Evolutionary conservation across 2,888 invertebrate genomes (phyloP).

Genomic region (Autographa gamma): DNA sequence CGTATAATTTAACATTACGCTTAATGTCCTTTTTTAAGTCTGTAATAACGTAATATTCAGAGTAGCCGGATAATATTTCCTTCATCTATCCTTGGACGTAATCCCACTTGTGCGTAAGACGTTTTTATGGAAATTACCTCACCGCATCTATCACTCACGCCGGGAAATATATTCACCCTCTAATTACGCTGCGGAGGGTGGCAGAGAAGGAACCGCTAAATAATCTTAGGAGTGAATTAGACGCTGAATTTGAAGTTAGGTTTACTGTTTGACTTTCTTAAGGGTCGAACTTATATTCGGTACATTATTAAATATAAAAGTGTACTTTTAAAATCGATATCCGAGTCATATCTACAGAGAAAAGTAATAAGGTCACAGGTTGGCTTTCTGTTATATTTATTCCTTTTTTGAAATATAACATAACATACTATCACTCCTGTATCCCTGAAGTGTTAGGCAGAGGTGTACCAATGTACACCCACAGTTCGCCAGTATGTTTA

Average conservation of each 20-base stretch:
- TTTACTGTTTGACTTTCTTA: neutral
- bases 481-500: too few relatives aligned
- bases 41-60: neutral
- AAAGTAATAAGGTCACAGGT: too few relatives aligned
- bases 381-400: too few relatives aligned
- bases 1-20: too few relatives aligned
- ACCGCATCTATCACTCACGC: constrained; percentile 1
- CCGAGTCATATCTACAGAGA: too few relatives aligned
- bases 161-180: constrained; percentile 1
- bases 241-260: neutral
- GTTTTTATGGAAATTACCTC: constrained; percentile 2
- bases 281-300: too few relatives aligned
- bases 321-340: too few relatives aligned
- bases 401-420: too few relatives aligned
- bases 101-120: neutral
- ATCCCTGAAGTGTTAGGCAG: too few relatives aligned
- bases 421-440: too few relatives aligned
- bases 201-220: neutral
- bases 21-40: neutral
- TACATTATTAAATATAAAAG: too few relatives aligned
- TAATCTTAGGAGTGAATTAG: neutral
- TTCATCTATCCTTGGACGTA: neutral
- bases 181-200: neutral
- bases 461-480: too few relatives aligned
- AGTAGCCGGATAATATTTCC: neutral